phyloP scores from a whole-genome alignment of 2,888 invertebrate species.

The Automeris io region DNA sequence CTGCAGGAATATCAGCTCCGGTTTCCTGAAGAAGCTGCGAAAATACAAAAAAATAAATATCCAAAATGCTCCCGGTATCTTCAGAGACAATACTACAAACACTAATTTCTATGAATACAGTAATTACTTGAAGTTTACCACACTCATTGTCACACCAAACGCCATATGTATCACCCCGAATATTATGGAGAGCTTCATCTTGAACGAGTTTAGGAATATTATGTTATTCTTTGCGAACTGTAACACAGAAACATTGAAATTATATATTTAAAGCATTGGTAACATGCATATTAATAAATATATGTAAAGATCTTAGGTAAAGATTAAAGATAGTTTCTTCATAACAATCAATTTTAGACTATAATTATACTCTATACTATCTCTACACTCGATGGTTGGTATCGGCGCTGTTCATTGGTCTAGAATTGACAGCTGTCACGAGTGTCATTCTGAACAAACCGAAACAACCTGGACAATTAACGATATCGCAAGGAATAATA shows the following conservation, averaged over 20 bases:
- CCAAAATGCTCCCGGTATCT: background rate
- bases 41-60: constrained; percentile 11
- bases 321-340: too few species aligned
- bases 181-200: constrained; percentile 85
- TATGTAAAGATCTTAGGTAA: background rate
- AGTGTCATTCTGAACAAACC: too few species aligned
- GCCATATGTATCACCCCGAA: constrained; percentile 85
- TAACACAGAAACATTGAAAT: constrained; percentile 19
- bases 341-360: too few species aligned
- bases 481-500: too few species aligned
- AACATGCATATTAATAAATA: background rate
- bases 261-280: background rate
- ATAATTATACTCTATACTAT: too few species aligned
- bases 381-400: too few species aligned
- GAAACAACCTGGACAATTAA: too few species aligned
- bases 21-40: constrained; percentile 67
- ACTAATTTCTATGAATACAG: constrained; percentile 71
- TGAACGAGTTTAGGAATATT: constrained; percentile 84
- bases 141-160: constrained; percentile 82
- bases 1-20: constrained; percentile 74
- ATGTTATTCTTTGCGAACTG: constrained; percentile 81
- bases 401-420: too few species aligned
- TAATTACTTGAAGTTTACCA: constrained; percentile 78
- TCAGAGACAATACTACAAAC: constrained; percentile 22
- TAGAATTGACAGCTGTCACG: too few species aligned